A percentile compares a stretch with the other conserved stretches of the same genome.
These are phyloP conservation scores for Acrobasis consociella DNA, from an alignment of 2,888 invertebrate genomes.

Conservation along the genomic window DNA sequence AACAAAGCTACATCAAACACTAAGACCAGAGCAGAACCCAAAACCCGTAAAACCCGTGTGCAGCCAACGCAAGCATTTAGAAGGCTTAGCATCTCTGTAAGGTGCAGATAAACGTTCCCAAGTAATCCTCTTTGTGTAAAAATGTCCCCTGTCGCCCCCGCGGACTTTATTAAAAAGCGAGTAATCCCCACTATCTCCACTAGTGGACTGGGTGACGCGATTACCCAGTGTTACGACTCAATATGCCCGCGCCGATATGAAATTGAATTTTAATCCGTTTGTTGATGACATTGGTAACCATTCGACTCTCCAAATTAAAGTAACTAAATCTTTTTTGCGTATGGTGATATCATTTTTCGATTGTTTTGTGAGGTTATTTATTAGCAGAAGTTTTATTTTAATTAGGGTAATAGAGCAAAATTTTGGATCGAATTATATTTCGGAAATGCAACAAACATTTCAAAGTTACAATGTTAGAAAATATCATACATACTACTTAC, in stretches of 20 bases:
- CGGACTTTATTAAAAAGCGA: slow-evolving; percentile 80
- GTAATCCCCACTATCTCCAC: slow-evolving; percentile 79
- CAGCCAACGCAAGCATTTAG: slow-evolving; percentile 73
- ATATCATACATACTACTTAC: no score
- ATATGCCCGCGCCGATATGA: slow-evolving; percentile 71
- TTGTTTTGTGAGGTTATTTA: background rate
- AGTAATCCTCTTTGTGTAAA: slow-evolving; percentile 82
- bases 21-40: slow-evolving; percentile 7
- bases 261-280: slow-evolving; percentile 75
- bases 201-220: slow-evolving; percentile 81
- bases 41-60: slow-evolving; percentile 57
- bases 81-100: slow-evolving; percentile 77
- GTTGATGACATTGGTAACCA: slow-evolving; percentile 52
- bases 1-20: slow-evolving; percentile 6
- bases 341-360: background rate
- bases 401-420: background rate
- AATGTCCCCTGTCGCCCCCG: slow-evolving; percentile 78
- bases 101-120: slow-evolving; percentile 79
- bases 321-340: slow-evolving; percentile 25
- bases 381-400: background rate
- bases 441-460: no score
- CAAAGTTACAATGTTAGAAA: no score
- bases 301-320: slow-evolving; percentile 30
- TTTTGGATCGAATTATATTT: background rate
- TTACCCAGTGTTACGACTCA: slow-evolving; percentile 78